Evolutionary conservation across 1,140 invertebrate species (phyloP).

Genomic region (Drosophila biarmipes): DNA sequence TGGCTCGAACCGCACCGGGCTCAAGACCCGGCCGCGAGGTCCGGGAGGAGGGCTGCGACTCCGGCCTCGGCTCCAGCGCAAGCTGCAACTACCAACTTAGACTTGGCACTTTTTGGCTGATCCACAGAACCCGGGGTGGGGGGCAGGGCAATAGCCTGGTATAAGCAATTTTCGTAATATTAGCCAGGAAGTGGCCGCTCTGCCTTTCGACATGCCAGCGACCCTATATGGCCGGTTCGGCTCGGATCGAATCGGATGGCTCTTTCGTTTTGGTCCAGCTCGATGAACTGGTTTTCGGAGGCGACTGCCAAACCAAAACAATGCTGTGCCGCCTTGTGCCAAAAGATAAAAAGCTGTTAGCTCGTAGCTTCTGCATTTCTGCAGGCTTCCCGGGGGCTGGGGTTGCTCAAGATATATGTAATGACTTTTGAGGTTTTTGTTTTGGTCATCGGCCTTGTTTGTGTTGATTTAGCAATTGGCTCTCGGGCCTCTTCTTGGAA

Average conservation of each 20-base stretch:
- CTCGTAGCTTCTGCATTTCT: slow-evolving; percentile 84
- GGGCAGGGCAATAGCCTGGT: slow-evolving; percentile 45
- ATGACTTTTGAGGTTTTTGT: slow-evolving; percentile 82
- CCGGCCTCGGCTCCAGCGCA: slow-evolving; percentile 2
- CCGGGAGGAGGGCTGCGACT: slow-evolving; percentile 11
- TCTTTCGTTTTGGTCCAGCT: slow-evolving; percentile 32
- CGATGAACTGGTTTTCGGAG: slow-evolving; percentile 39
- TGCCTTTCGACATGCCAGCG: slow-evolving; percentile 63
- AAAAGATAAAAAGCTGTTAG: slow-evolving; percentile 84
- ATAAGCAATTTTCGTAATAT: slow-evolving; percentile 83
- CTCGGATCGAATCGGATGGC: slow-evolving; percentile 32
- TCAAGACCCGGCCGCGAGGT: slow-evolving; percentile 1
- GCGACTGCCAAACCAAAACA: slow-evolving; percentile 46
- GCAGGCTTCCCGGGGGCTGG: slow-evolving; percentile 20
- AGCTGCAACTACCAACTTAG: slow-evolving; percentile 45
- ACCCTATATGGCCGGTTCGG: slow-evolving; percentile 69
- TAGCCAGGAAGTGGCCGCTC: slow-evolving; percentile 75
- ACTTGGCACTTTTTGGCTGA: slow-evolving; percentile 62
- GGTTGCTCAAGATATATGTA: slow-evolving; percentile 73
- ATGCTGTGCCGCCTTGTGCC: slow-evolving; percentile 69
- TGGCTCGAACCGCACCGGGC: slow-evolving; percentile 9
- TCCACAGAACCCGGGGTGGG: slow-evolving; percentile 27
- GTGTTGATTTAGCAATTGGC: slow-evolving; percentile 80
- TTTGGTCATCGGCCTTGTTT: slow-evolving; percentile 62
- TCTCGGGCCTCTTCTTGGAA: slow-evolving; percentile 65